These are phyloP conservation scores for Notospermus geniculatus DNA, from an alignment of 1,140 invertebrate genomes.

Conservation along the genomic window DNA sequence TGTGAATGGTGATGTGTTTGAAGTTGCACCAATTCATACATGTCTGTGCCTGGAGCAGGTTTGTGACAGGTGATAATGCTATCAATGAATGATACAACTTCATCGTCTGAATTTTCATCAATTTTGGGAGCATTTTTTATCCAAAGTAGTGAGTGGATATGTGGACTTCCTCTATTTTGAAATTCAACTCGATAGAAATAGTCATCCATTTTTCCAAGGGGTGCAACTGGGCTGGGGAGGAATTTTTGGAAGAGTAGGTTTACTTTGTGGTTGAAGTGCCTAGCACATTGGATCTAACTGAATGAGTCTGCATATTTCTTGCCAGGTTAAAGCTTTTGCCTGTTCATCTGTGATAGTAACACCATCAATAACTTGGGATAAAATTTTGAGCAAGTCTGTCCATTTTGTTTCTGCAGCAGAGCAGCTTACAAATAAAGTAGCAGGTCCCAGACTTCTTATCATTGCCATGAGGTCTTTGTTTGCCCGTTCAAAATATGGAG, in stretches of 20 bases:
- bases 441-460: slow-evolving; percentile 21
- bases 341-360: slow-evolving; percentile 14
- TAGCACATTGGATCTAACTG: slow-evolving; percentile 24
- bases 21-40: slow-evolving; percentile 12
- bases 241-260: slow-evolving; percentile 21
- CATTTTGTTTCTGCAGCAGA: slow-evolving; percentile 30
- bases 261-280: slow-evolving; percentile 24
- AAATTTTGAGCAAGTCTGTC: slow-evolving; percentile 21
- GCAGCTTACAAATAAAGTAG: slow-evolving; percentile 23
- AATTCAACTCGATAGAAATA: slow-evolving; percentile 51
- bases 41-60: neutral
- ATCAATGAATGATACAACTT: slow-evolving; percentile 22
- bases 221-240: slow-evolving; percentile 9
- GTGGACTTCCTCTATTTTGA: slow-evolving; percentile 55
- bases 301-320: slow-evolving; percentile 20
- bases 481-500: slow-evolving; percentile 24
- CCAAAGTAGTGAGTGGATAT: slow-evolving; percentile 55
- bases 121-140: slow-evolving; percentile 43
- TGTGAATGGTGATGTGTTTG: slow-evolving; percentile 27
- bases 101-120: neutral
- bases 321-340: slow-evolving; percentile 16
- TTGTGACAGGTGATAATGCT: slow-evolving; percentile 23
- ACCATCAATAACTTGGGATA: slow-evolving; percentile 19
- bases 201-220: slow-evolving; percentile 28
- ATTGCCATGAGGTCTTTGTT: slow-evolving; percentile 30